Percentiles rank a stretch among this genome's conserved stretches.
Conservation (phyloP, 2,113 vertebrate species). For the Pollimyrus isidori region DNA sequence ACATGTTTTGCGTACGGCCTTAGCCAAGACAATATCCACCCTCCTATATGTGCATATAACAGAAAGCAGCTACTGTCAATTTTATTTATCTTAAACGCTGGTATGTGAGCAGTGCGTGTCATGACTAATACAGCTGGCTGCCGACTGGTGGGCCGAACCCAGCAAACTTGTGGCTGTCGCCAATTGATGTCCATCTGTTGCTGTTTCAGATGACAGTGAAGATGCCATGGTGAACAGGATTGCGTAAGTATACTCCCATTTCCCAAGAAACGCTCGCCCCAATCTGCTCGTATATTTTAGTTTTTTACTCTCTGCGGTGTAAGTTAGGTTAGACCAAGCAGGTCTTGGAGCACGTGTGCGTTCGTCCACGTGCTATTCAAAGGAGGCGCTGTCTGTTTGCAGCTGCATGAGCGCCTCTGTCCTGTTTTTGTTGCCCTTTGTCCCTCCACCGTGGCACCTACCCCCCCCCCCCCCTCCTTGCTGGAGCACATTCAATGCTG, state of each 20-base stretch:
- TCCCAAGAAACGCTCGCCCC: neutral
- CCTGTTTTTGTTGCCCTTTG: constrained; percentile 1
- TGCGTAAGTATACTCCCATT: constrained; percentile 68
- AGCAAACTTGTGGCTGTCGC: neutral
- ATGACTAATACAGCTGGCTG: neutral
- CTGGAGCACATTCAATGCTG: neutral
- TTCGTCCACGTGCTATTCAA: neutral
- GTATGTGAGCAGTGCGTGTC: neutral
- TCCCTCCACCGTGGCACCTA: neutral
- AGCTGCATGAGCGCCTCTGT: neutral
- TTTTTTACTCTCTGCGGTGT: neutral
- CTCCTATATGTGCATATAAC: neutral
- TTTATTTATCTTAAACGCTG: neutral
- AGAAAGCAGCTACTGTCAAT: neutral
- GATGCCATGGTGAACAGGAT: constrained; percentile 96
- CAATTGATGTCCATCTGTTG: constrained; percentile 17
- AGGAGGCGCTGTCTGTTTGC: neutral
- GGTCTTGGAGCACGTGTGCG: neutral
- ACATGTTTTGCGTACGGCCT: neutral
- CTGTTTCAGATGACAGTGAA: constrained; percentile 74
- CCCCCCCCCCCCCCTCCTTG: neutral
- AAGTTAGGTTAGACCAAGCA: neutral
- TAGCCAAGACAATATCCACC: neutral
- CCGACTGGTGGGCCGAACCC: neutral
- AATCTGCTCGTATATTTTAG: neutral